Base-by-base conservation (phyloP, 2,888 invertebrate species). In the Timema cristinae region DNA sequence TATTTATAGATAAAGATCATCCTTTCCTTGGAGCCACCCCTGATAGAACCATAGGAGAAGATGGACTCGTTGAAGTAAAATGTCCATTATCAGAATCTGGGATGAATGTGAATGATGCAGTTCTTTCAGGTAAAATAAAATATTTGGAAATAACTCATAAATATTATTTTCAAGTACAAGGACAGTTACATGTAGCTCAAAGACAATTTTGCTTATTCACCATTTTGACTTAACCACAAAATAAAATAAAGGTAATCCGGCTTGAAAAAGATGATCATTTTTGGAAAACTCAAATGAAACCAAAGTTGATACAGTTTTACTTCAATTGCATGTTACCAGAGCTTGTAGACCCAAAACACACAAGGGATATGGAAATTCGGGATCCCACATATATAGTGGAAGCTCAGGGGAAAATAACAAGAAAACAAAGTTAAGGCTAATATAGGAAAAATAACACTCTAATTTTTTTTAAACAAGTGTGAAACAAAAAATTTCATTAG, bases 1-100 rank as follows among this genome's bases (percentile, higher is more conserved):
- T 78, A 48, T 77, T 78, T 71, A 75, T 78, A 48, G 78, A 78
- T 72, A 48, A 66, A 48, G 69, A 77, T 48, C 48, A 68, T n/a
- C 72, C 56, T 10, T 71, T 51, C 67, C 71, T 77, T 8, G 77
- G 76, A 7, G 77, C 77, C 67, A 74, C 75, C 52, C 76, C 77
- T 2, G 78, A 78, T 71, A 76, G 77, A 48, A 67, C 77, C 2
- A 59, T 70, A 48, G 77, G 72, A 63, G 68, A 70, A n/a, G 73
- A 76, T 68, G 74, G 73, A 7, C 74, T 77, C 48, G 51, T 78
- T 7, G 77, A 78, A 71, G 73, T 78, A 0, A 78, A 78, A 71
- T 77, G 77, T 70, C 76, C 76, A 0, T 69, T 63, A 13, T 72
- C 72, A 11, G 76, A 73, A 11, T 16, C 66, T n/a, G 70, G 77